Percentiles rank a stretch among this genome's conserved stretches.
phyloP scores from a whole-genome alignment of 2,888 invertebrate species.

The Ochropleura plecta region DNA sequence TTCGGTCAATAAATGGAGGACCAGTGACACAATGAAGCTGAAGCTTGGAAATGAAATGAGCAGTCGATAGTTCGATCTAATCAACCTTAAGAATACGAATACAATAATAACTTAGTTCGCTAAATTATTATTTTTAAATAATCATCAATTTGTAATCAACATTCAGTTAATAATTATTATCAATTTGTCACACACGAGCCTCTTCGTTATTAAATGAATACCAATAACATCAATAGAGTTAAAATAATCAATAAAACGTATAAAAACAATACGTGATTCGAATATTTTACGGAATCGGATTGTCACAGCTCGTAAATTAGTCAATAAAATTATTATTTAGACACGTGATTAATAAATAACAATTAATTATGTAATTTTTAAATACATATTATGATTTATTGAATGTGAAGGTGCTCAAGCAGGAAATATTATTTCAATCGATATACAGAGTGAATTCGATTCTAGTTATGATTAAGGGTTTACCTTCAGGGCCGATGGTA shows the following conservation, averaged over 20 bases:
- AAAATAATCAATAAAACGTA: slow-evolving; percentile 6
- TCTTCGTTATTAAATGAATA: neutral
- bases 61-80: neutral
- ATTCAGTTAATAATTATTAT: neutral
- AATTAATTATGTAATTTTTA: slow-evolving; percentile 47
- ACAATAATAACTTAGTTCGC: too few species aligned
- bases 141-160: slow-evolving; percentile 5
- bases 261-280: slow-evolving; percentile 11
- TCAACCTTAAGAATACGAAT: neutral
- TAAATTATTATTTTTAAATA: neutral
- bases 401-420: slow-evolving; percentile 56
- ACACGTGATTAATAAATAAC: slow-evolving; percentile 49
- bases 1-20: too few species aligned
- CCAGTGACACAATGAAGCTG: too few species aligned
- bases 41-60: too few species aligned
- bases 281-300: slow-evolving; percentile 33
- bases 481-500: slow-evolving; percentile 76
- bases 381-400: slow-evolving; percentile 60
- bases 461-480: slow-evolving; percentile 75
- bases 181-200: slow-evolving; percentile 31
- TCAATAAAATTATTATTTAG: slow-evolving; percentile 48
- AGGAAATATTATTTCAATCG: slow-evolving; percentile 61
- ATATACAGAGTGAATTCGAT: slow-evolving; percentile 64
- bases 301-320: slow-evolving; percentile 52
- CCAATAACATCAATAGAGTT: neutral